phyloP scores from a whole-genome alignment of 1,140 invertebrate species.

The Drosophila bifasciata region DNA sequence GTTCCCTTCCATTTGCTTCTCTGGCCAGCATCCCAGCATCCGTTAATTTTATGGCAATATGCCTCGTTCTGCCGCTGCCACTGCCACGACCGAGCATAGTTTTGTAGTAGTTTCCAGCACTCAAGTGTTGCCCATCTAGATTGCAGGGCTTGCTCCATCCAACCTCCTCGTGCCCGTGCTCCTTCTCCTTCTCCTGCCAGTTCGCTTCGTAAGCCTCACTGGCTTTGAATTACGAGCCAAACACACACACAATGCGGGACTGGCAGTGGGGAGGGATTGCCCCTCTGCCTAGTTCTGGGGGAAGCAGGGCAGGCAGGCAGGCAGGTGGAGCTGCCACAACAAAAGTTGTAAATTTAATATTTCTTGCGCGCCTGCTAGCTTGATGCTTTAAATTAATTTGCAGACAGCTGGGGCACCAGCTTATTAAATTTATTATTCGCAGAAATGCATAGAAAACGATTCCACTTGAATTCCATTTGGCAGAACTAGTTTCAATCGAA shows the following conservation, averaged over 20 bases:
- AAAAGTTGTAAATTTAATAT: slow-evolving; percentile 59
- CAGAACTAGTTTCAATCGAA: no score
- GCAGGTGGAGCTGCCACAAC: slow-evolving; percentile 1
- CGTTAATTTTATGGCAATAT: slow-evolving; percentile 68
- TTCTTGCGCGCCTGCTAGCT: slow-evolving; percentile 40
- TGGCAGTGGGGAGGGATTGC: background rate
- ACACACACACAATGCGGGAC: slow-evolving; percentile 30
- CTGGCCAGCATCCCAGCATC: slow-evolving; percentile 36
- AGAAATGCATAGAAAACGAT: slow-evolving; percentile 7
- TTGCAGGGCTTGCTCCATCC: slow-evolving; percentile 32
- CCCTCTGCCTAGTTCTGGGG: background rate
- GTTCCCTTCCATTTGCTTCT: background rate
- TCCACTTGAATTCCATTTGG: no score
- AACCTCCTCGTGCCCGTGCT: background rate
- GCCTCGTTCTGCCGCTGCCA: slow-evolving; percentile 54
- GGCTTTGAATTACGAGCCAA: slow-evolving; percentile 57
- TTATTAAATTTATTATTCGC: slow-evolving; percentile 51
- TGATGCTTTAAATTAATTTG: slow-evolving; percentile 63
- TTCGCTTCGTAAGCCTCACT: slow-evolving; percentile 48
- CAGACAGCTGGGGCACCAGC: slow-evolving; percentile 34
- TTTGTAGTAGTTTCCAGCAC: slow-evolving; percentile 58
- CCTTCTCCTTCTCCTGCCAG: background rate
- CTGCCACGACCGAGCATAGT: slow-evolving; percentile 55
- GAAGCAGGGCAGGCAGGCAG: background rate
- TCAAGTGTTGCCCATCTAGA: slow-evolving; percentile 66